Evolutionary conservation across 2,113 vertebrate genomes (phyloP).

Genomic region (Scopus umbretta): DNA sequence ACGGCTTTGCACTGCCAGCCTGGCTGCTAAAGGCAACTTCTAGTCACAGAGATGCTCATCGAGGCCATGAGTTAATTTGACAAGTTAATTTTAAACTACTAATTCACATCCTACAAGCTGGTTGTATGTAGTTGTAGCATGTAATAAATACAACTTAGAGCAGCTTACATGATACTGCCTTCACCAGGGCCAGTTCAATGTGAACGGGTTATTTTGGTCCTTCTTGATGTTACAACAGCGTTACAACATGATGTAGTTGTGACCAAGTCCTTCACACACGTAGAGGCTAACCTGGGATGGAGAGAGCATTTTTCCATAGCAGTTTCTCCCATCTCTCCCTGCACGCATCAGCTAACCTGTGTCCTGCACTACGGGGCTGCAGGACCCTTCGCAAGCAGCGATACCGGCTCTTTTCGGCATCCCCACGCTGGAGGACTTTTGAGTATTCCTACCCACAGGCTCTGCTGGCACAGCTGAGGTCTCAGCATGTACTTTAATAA

Average conservation of each 20-base stretch:
- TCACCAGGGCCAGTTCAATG: neutral
- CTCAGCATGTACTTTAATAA: neutral
- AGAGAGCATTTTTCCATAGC: neutral
- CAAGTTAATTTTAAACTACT: neutral
- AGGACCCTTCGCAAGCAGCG: neutral
- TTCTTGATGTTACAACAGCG: fast-evolving
- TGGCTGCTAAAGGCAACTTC: neutral
- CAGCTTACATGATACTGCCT: neutral
- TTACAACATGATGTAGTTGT: neutral
- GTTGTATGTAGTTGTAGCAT: neutral
- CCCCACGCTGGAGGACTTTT: fast-evolving
- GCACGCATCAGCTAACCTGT: neutral
- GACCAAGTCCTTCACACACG: neutral
- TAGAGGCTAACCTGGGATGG: too few relatives aligned
- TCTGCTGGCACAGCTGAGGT: neutral
- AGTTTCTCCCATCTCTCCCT: fast-evolving
- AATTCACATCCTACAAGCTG: neutral
- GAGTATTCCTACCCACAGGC: neutral
- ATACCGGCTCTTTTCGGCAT: neutral
- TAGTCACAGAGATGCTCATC: neutral
- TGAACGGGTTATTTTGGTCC: neutral
- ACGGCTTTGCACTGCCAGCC: neutral
- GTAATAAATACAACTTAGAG: neutral
- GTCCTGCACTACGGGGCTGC: neutral
- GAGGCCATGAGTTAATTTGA: neutral